phyloP scores from a whole-genome alignment of 1,140 invertebrate genomes.

The Zophobas atratus region DNA sequence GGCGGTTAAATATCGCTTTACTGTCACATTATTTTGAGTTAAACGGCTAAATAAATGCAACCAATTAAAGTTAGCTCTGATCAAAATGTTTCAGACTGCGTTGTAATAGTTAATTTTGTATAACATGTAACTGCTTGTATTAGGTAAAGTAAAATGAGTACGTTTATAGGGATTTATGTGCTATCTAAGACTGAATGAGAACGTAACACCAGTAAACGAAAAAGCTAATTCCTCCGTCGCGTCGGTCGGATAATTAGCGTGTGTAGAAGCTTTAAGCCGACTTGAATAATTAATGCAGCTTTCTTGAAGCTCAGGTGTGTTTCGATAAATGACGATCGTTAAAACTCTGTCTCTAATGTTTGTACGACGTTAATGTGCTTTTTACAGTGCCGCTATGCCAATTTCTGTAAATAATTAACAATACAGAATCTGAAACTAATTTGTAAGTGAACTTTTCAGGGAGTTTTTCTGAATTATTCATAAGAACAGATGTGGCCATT shows the following conservation, averaged over 20 bases:
- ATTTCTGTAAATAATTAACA: not conserved
- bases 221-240: not conserved
- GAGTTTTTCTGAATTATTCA: no score
- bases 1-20: no score
- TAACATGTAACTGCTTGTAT: no score
- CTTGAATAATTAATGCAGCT: not conserved
- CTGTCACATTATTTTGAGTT: no score
- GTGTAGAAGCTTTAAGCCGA: not conserved
- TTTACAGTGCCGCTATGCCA: not conserved
- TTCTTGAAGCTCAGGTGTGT: not conserved
- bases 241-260: not conserved
- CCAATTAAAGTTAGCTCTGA: no score
- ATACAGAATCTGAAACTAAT: not conserved
- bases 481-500: no score
- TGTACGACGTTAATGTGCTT: not conserved
- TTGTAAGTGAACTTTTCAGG: not conserved
- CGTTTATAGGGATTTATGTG: no score
- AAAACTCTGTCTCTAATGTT: not conserved
- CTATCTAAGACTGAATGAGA: not conserved
- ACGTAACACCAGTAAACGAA: not conserved
- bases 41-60: no score
- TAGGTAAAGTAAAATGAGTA: no score
- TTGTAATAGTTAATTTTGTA: no score
- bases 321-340: constrained; percentile 1
- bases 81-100: no score